A percentile compares a stretch with the other conserved stretches of the same genome.
phyloP scores from a whole-genome alignment of 2,888 invertebrate species.

The Schizaphis graminum region DNA sequence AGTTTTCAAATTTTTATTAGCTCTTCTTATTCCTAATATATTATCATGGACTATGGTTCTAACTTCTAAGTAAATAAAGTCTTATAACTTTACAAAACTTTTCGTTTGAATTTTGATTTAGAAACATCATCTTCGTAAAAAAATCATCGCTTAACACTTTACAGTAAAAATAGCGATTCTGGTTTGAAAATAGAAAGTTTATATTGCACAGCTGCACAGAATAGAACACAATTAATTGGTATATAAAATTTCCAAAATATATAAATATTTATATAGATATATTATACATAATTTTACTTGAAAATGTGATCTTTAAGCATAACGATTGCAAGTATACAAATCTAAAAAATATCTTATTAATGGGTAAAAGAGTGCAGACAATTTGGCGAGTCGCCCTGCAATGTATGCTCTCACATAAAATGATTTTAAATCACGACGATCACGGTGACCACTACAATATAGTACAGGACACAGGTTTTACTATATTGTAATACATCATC shows the following conservation, averaged over 20 bases:
- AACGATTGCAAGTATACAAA: background rate
- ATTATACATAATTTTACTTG: background rate
- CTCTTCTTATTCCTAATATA: too few species aligned
- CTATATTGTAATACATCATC: background rate
- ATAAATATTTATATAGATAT: background rate
- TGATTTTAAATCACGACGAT: background rate
- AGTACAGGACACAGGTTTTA: background rate
- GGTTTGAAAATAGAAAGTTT: background rate
- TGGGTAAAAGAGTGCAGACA: background rate
- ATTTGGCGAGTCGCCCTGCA: background rate
- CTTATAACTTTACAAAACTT: too few species aligned
- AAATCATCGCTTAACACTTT: background rate
- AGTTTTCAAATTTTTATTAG: background rate
- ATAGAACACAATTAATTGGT: background rate
- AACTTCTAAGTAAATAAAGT: too few species aligned
- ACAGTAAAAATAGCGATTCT: background rate
- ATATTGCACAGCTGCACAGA: background rate
- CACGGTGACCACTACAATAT: background rate
- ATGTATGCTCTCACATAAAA: background rate
- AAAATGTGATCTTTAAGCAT: background rate
- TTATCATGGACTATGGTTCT: too few species aligned
- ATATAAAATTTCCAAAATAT: background rate
- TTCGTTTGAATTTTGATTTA: too few species aligned
- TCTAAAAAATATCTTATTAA: background rate
- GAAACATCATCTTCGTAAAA: too few species aligned